A percentile compares a stretch with the other conserved stretches of the same genome.
phyloP scores from a whole-genome alignment of 2,113 vertebrate species.

The Chitala chitala region DNA sequence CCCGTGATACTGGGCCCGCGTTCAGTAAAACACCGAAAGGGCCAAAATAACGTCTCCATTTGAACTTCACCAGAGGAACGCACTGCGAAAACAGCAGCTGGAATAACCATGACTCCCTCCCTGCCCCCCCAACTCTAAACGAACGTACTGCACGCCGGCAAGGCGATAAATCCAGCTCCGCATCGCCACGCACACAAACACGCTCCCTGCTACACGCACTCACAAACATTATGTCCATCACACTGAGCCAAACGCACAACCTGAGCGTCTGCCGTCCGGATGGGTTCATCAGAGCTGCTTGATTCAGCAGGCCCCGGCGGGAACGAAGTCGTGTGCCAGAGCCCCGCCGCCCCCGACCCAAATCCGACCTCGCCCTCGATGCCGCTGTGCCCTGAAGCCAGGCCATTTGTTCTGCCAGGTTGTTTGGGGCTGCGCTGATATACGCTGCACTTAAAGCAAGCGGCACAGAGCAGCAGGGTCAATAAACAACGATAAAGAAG shows the following conservation, averaged over 20 bases:
- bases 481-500: not conserved
- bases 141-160: not conserved
- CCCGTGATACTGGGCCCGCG: too few species aligned
- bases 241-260: not conserved
- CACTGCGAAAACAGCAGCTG: not conserved
- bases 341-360: not conserved
- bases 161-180: too few species aligned
- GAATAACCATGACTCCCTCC: not conserved
- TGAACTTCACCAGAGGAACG: constrained; percentile 7
- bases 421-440: not conserved
- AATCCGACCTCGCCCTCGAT: not conserved
- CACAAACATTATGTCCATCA: not conserved
- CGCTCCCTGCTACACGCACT: not conserved
- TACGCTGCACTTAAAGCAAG: too few species aligned
- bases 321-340: not conserved
- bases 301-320: not conserved
- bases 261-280: not conserved
- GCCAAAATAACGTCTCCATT: constrained; percentile 19
- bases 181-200: not conserved
- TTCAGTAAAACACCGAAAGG: constrained; percentile 19
- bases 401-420: not conserved
- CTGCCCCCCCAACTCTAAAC: not conserved
- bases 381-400: not conserved
- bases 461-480: not conserved
- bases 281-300: not conserved